phyloP scores from a whole-genome alignment of 2,113 vertebrate species.

The Amazona vittata region DNA sequence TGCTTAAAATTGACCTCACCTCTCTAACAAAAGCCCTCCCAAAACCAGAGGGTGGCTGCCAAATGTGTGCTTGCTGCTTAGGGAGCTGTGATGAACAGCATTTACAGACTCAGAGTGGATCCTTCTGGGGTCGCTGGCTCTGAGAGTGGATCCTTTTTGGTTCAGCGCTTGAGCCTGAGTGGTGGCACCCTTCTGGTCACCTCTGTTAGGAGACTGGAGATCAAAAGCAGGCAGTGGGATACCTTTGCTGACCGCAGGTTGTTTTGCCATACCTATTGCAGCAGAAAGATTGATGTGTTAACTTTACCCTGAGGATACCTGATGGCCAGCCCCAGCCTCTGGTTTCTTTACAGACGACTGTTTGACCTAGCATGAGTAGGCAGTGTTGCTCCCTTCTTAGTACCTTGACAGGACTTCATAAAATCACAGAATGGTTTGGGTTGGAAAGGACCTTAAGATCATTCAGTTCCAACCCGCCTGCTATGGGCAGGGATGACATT shows the following conservation, averaged over 20 bases:
- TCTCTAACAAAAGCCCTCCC: neutral
- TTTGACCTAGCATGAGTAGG: rapidly evolving
- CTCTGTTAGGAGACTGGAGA: neutral
- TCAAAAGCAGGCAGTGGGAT: neutral
- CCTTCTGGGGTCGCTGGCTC: neutral
- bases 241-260: neutral
- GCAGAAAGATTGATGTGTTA: neutral
- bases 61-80: neutral
- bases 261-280: neutral
- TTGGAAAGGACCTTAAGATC: neutral
- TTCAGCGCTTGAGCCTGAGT: neutral
- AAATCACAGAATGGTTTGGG: neutral
- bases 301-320: neutral
- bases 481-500: neutral
- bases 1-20: neutral
- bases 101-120: neutral
- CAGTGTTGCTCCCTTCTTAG: neutral
- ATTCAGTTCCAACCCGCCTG: neutral
- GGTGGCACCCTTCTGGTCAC: neutral
- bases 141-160: neutral
- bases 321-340: neutral
- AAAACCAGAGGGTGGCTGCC: neutral
- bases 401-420: neutral
- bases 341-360: neutral
- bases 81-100: rapidly evolving